phyloP scores from a whole-genome alignment of 2,113 vertebrate species.

The Asarcornis scutulata region DNA sequence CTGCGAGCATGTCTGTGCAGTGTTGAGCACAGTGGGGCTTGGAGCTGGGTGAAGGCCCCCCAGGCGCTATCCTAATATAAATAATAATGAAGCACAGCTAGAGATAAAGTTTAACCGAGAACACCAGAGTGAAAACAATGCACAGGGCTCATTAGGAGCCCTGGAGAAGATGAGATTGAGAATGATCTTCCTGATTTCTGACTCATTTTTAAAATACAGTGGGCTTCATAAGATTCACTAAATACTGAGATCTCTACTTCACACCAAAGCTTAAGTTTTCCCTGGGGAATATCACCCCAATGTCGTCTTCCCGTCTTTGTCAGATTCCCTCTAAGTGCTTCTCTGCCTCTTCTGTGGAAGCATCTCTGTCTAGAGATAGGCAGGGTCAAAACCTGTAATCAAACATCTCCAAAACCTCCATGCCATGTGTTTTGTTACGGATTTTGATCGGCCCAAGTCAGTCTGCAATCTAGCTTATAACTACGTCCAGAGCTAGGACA shows the following conservation, averaged over 20 bases:
- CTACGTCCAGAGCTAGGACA: background rate
- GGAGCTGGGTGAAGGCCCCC: conserved; percentile 26
- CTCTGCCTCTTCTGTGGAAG: background rate
- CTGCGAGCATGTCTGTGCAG: conserved; percentile 34
- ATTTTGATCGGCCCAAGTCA: background rate
- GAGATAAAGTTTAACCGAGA: conserved; percentile 26
- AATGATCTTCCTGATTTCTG: background rate
- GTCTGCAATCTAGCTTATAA: background rate
- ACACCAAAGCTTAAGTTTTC: background rate
- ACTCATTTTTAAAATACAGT: background rate
- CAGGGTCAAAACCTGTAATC: background rate
- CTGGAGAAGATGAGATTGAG: background rate
- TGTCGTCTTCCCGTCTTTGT: background rate
- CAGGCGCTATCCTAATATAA: background rate
- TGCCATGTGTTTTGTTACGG: background rate
- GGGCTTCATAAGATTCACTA: background rate
- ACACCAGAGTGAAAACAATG: conserved; percentile 6
- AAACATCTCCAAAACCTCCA: background rate
- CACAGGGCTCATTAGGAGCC: background rate
- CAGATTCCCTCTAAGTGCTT: background rate
- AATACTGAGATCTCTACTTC: background rate
- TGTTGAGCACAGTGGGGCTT: conserved; percentile 1
- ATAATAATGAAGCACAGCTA: conserved; percentile 8
- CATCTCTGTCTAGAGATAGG: background rate
- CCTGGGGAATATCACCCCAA: background rate